phyloP scores from a whole-genome alignment of 2,113 vertebrate species.

The Sisor rabdophorus region DNA sequence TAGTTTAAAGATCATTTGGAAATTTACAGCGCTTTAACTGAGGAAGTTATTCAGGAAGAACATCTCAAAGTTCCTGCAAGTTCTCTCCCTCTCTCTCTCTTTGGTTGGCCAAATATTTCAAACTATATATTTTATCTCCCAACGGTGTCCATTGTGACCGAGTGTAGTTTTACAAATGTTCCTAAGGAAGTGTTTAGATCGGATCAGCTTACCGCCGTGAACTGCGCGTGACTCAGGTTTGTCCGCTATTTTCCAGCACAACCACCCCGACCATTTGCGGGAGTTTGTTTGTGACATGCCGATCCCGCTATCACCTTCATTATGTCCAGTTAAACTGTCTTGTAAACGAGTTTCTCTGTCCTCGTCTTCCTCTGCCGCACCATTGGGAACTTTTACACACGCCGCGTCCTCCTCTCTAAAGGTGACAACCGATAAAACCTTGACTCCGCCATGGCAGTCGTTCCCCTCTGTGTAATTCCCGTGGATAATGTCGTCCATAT shows the following conservation, averaged over 20 bases:
- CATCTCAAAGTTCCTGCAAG: too few relatives aligned
- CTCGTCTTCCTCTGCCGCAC: conserved; percentile 24
- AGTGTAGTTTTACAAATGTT: background rate
- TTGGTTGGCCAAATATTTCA: too few relatives aligned
- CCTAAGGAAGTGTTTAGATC: background rate
- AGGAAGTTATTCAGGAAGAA: too few relatives aligned
- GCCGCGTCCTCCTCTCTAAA: conserved; percentile 51
- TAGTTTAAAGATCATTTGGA: too few relatives aligned
- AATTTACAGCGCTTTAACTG: too few relatives aligned
- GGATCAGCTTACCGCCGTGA: background rate
- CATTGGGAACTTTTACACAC: conserved; percentile 58
- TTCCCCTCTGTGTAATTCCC: conserved; percentile 40
- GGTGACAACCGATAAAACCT: conserved; percentile 47
- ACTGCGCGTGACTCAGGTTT: background rate
- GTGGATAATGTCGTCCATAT: conserved; percentile 59
- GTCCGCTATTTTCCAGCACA: background rate
- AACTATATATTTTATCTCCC: background rate
- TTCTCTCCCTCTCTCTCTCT: too few relatives aligned
- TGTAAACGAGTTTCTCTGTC: background rate
- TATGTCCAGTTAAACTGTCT: background rate
- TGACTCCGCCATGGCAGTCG: conserved; percentile 19
- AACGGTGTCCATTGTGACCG: background rate
- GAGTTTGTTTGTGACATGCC: background rate
- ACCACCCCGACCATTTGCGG: background rate
- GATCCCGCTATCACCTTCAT: conserved; percentile 23